Percentiles rank a stretch among this genome's conserved stretches.
phyloP scores from a whole-genome alignment of 1,140 invertebrate genomes.

The Apis dorsata region DNA sequence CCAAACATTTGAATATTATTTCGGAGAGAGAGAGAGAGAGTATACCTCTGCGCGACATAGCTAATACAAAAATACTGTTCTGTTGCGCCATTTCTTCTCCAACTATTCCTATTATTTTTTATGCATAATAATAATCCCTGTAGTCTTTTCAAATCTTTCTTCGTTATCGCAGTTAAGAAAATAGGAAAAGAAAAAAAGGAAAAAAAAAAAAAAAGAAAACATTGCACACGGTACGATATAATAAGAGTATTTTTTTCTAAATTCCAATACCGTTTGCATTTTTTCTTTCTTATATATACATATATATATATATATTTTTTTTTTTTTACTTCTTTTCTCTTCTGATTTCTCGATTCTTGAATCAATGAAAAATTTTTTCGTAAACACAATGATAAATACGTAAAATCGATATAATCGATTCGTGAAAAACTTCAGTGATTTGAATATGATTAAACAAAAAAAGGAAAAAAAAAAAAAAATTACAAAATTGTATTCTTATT shows the following conservation, averaged over 20 bases:
- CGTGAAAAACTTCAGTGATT: neutral
- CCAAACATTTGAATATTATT: slow-evolving; percentile 51
- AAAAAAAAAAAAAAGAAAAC: slow-evolving; percentile 9
- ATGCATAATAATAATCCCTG: slow-evolving; percentile 67
- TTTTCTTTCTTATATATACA: neutral
- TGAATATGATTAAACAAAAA: neutral
- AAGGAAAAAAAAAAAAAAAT: neutral
- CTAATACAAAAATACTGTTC: slow-evolving; percentile 77
- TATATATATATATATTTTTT: neutral
- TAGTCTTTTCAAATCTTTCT: slow-evolving; percentile 57
- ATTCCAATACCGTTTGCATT: neutral
- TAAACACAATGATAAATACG: neutral
- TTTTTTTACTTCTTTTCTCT: slow-evolving; percentile 12
- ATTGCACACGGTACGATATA: slow-evolving; percentile 30
- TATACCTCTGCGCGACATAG: slow-evolving; percentile 51
- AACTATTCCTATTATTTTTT: slow-evolving; percentile 63
- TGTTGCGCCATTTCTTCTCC: slow-evolving; percentile 68
- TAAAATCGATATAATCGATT: neutral
- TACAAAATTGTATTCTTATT: neutral
- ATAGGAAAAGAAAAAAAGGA: neutral
- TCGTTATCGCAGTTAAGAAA: slow-evolving; percentile 44
- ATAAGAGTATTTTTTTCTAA: neutral
- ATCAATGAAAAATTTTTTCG: neutral
- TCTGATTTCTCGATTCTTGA: neutral
- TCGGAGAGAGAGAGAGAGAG: slow-evolving; percentile 21